These are phyloP conservation scores for Nannobrachium achirus DNA, from an alignment of 2,113 vertebrate genomes.

Conservation along the genomic window DNA sequence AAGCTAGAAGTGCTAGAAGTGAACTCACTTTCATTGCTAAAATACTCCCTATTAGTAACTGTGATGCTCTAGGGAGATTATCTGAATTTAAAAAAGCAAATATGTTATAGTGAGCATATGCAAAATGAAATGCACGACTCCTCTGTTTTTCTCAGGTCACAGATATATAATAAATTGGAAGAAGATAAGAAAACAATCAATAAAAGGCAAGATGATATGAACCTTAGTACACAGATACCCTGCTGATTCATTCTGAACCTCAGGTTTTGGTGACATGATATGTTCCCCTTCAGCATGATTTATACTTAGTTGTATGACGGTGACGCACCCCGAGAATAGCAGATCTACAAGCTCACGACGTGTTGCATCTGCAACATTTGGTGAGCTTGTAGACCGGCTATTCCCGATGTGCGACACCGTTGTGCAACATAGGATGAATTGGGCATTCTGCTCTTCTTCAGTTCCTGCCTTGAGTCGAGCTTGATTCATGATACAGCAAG, in stretches of 20 bases:
- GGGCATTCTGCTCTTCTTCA: neutral
- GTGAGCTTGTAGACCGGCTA: too few relatives aligned
- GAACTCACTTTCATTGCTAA: constrained; percentile 27
- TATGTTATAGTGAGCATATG: too few relatives aligned
- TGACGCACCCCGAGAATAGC: too few relatives aligned
- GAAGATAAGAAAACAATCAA: too few relatives aligned
- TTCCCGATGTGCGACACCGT: too few relatives aligned
- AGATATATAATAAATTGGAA: too few relatives aligned
- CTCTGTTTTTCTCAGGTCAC: too few relatives aligned
- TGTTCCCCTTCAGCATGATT: neutral
- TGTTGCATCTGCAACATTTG: too few relatives aligned
- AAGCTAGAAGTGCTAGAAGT: constrained; percentile 38
- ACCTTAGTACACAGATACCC: neutral
- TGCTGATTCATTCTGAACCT: neutral
- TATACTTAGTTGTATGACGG: too few relatives aligned
- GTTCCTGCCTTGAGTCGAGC: constrained; percentile 31
- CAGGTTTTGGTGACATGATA: constrained; percentile 2
- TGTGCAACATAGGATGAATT: too few relatives aligned
- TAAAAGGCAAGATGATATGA: neutral
- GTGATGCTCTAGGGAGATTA: constrained; percentile 13
- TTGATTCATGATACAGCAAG: constrained; percentile 56
- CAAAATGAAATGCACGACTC: too few relatives aligned
- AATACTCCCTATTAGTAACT: constrained; percentile 36
- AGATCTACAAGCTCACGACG: too few relatives aligned
- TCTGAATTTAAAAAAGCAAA: neutral